Evolutionary conservation across 2,113 vertebrate species (phyloP).

Genomic region (Hippocampus guttulatus): DNA sequence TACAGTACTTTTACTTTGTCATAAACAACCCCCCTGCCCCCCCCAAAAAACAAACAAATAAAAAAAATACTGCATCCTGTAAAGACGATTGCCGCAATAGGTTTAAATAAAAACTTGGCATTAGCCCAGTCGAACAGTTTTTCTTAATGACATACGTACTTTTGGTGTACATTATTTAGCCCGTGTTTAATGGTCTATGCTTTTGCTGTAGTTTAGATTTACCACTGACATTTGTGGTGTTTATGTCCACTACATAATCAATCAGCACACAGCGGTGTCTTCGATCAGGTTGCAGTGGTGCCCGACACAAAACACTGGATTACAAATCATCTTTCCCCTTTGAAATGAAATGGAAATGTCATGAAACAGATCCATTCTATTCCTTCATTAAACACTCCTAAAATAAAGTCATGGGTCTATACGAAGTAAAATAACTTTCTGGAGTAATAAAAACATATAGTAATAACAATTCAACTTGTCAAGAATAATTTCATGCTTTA

Average conservation of each 20-base stretch:
- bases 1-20: background rate
- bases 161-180: background rate
- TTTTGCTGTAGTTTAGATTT: background rate
- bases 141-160: background rate
- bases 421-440: no score
- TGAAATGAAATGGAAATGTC: no score
- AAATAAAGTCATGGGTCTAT: no score
- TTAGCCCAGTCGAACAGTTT: background rate
- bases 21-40: background rate
- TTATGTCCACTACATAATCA: background rate
- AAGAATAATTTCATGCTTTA: no score
- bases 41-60: background rate
- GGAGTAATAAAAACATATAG: background rate
- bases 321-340: no score
- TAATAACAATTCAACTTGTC: no score
- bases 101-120: background rate
- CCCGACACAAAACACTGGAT: background rate
- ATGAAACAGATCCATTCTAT: no score
- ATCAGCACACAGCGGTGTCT: background rate
- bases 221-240: background rate
- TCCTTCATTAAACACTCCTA: no score
- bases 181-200: background rate
- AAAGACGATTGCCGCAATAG: background rate
- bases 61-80: background rate
- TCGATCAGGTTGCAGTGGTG: background rate